Base-by-base conservation (phyloP, 2,888 invertebrate genomes). In the Drosophila seclusa region DNA sequence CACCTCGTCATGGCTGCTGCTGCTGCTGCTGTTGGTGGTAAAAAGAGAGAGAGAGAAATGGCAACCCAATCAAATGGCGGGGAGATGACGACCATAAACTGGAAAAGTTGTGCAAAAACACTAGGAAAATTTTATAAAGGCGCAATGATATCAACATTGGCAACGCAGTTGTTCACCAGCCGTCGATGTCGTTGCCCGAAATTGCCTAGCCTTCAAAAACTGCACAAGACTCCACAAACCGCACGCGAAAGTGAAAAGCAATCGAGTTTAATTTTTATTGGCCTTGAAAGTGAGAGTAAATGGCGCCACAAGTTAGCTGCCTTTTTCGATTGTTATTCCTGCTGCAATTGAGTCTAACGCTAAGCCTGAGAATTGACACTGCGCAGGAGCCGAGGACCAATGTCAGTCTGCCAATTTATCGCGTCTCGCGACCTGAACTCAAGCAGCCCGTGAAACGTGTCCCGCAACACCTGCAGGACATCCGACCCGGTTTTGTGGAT, bases 81-180 rank as follows among this genome's bases (percentile, higher is more conserved):
- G 55, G 57, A 29, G 45, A 24, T 24, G 16, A 8, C 24, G 24
- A 21, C 61, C 53, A 64, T 42, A 82, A 83, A 86, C 83, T 89
- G 90, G 88, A 89, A 87, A 89, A 89, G 80, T 16, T 45, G 45
- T 81, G 85, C 73, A 85, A 85, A 90, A 89, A 77, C 81, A 61
- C 59, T 58, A 65, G 61, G 80, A 62, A 82, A 83, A 82, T 83
- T 87, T 87, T 90, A 89, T 89, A 89, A 89, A 89, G 87, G 61
- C 79, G 61, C 80, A 71, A 76, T 75, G 84, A 70, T 76, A 76
- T 63, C 74, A 58, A 65, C 61, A 58, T 63, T 71, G 73, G 64
- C 62, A 70, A 54, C 67, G 70, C 88, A 89, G 90, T 89, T 82
- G 79, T 73, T 54, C 74, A 66, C 73, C 76, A 84, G 65, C 70